Percentiles rank a stretch among this genome's conserved stretches.
Evolutionary conservation across 2,888 invertebrate species (phyloP).

Genomic region (Blera fallax): DNA sequence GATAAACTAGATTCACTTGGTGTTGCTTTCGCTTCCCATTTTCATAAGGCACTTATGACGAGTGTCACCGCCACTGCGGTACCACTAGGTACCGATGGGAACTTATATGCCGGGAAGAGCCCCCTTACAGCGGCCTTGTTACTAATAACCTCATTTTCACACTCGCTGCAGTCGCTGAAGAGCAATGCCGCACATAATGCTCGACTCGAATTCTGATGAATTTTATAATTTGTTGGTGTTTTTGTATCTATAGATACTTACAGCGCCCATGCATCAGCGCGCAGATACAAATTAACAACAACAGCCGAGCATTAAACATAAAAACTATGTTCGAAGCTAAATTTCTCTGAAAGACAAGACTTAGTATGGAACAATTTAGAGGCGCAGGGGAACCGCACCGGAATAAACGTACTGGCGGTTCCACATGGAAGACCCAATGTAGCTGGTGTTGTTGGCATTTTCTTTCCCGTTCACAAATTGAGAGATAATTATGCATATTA

Average conservation of each 20-base stretch:
- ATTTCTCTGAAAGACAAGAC: slow-evolving; percentile 25
- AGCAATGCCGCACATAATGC: slow-evolving; percentile 24
- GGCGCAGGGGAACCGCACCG: not conserved
- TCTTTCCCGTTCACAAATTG: not conserved
- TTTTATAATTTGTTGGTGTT: slow-evolving; percentile 12
- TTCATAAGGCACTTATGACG: slow-evolving; percentile 42
- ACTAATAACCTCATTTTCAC: slow-evolving; percentile 76
- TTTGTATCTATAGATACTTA: not conserved
- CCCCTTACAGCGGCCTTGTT: slow-evolving; percentile 74
- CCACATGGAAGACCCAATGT: slow-evolving; percentile 34
- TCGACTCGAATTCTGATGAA: slow-evolving; percentile 39
- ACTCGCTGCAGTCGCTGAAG: slow-evolving; percentile 60
- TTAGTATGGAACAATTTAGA: not conserved
- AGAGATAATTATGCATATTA: not conserved
- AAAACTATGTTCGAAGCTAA: slow-evolving; percentile 40
- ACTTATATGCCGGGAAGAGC: not conserved
- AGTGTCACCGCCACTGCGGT: not conserved
- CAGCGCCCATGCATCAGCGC: slow-evolving; percentile 20
- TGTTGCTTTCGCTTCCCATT: slow-evolving; percentile 55
- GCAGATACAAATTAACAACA: slow-evolving; percentile 59
- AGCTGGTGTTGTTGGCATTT: slow-evolving; percentile 4
- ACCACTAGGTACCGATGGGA: not conserved
- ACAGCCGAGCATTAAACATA: slow-evolving; percentile 15
- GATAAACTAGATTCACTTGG: slow-evolving; percentile 44
- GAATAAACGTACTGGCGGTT: slow-evolving; percentile 18